Conservation (phyloP, 2,797 vertebrate genomes). For the Poecilia picta region DNA sequence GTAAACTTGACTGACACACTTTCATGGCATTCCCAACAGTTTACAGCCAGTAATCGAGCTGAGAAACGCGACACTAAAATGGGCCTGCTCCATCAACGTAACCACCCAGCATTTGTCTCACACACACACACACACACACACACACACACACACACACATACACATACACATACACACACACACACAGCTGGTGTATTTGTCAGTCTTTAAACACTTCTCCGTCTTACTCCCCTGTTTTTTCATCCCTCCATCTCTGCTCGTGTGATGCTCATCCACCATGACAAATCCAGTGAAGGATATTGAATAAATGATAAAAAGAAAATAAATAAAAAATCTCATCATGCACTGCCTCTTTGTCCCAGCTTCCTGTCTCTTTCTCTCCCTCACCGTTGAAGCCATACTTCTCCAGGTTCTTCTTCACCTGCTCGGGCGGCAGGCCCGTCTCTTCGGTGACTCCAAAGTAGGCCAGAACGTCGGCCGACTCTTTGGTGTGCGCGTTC, state of each 20-base stretch:
- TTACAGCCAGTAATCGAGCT: constrained; percentile 21
- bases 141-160: constrained; percentile 22
- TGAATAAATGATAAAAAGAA: background rate
- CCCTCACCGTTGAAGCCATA: constrained; percentile 90
- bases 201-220: constrained; percentile 9
- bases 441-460: constrained; percentile 87
- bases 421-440: constrained; percentile 87
- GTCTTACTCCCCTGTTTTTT: constrained; percentile 7
- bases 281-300: constrained; percentile 21
- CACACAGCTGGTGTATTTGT: constrained; percentile 12
- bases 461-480: constrained; percentile 84
- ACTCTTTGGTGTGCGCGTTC: constrained; percentile 85
- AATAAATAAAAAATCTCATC: background rate
- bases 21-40: background rate
- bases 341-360: background rate
- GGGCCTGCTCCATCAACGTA: constrained; percentile 46
- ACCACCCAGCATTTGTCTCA: constrained; percentile 6
- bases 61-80: constrained; percentile 42
- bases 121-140: constrained; percentile 20
- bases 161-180: background rate
- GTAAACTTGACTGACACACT: background rate
- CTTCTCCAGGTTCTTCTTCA: constrained; percentile 87
- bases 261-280: constrained; percentile 11
- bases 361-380: constrained; percentile 32
- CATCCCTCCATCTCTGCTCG: constrained; percentile 7